Evolutionary conservation across 2,888 invertebrate genomes (phyloP).

Genomic region (Drosophila tanythrix): DNA sequence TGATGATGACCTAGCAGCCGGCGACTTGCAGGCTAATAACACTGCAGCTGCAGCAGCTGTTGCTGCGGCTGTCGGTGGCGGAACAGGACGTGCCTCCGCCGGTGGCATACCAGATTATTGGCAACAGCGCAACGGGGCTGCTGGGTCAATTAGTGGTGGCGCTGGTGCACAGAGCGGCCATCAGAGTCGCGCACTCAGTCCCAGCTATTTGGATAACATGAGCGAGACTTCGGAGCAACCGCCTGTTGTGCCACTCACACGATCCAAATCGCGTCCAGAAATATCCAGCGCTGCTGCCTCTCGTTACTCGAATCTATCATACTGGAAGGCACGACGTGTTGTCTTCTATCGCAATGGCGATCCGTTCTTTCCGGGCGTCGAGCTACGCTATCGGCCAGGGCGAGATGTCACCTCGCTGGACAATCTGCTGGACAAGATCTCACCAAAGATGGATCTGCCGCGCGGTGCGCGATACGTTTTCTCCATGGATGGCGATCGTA

Average conservation of each 20-base stretch:
- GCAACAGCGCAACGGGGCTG: slow-evolving; percentile 80
- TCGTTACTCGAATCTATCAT: slow-evolving; percentile 92
- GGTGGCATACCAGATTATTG: slow-evolving; percentile 67
- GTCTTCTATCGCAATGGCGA: slow-evolving; percentile 97
- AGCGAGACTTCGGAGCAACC: slow-evolving; percentile 87
- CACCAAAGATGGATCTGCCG: slow-evolving; percentile 94
- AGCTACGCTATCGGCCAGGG: slow-evolving; percentile 94
- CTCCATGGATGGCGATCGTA: slow-evolving; percentile 95
- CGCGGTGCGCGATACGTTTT: slow-evolving; percentile 96
- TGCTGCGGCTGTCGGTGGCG: slow-evolving; percentile 35
- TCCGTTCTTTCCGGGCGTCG: slow-evolving; percentile 95
- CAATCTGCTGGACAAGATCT: slow-evolving; percentile 93
- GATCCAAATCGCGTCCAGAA: slow-evolving; percentile 85
- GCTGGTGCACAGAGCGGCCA: slow-evolving; percentile 58
- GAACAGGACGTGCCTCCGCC: slow-evolving; percentile 21
- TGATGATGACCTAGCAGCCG: slow-evolving; percentile 70
- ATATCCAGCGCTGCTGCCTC: slow-evolving; percentile 85
- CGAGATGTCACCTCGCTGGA: slow-evolving; percentile 94
- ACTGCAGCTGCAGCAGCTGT: slow-evolving; percentile 41
- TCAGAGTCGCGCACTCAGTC: slow-evolving; percentile 74
- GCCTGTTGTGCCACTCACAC: slow-evolving; percentile 82
- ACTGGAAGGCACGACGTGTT: slow-evolving; percentile 94
- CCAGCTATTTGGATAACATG: slow-evolving; percentile 86
- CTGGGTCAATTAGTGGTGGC: slow-evolving; percentile 34
- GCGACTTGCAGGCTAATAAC: slow-evolving; percentile 53